Evolutionary conservation across 2,113 vertebrate genomes (phyloP), one percentile per base, ranked within the genome.

Genomic region (Neomonachus schauinslandi): DNA sequence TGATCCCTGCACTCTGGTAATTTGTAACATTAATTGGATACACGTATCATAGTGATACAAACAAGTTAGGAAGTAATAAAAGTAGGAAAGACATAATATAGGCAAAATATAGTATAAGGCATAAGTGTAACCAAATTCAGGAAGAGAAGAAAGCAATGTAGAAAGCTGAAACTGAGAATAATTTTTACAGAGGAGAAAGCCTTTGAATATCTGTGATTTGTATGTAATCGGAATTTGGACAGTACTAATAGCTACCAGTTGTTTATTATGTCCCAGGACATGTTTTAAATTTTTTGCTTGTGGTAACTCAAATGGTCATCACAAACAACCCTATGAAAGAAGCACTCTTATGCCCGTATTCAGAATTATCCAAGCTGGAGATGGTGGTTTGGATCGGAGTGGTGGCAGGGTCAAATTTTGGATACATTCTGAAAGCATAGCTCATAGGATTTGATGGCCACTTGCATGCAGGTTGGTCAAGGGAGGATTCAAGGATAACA

Each of bases 11-110:
- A 24, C 28, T 91, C 71, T 67, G 21, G 4, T 76, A 61, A 72
- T 72, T 93, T 96, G 16, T 85, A 63, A 91, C 4, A 15, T 83
- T 86, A 74, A 39, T 76, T 69, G 61, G 92, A 91, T 87, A 84
- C 57, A 79, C 42, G 31, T 82, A 8, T 57, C n/a, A 83, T 53
- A 87, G 10, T 81, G 92, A 69, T 15, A 76, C 4, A 90, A 83
- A 57, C n/a, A 89, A 89, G 18, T 53, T 82, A 77, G 76, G 76
- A 89, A 82, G 31, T 86, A 86, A 72, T 79, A n/a, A 94, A 82
- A 13, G 24, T 49, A 88, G 3, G 31, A 57, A 76, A 55, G 14
- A 76, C 21, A 69, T 87, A 80, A 42, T 39, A 24, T 9, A 88
- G 24, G 6, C 15, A 39, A 91, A 59, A 46, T 81, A 71, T 53